These are phyloP conservation scores for Cygnus buccinator DNA, from an alignment of 2,113 vertebrate genomes.

Conservation along the genomic window DNA sequence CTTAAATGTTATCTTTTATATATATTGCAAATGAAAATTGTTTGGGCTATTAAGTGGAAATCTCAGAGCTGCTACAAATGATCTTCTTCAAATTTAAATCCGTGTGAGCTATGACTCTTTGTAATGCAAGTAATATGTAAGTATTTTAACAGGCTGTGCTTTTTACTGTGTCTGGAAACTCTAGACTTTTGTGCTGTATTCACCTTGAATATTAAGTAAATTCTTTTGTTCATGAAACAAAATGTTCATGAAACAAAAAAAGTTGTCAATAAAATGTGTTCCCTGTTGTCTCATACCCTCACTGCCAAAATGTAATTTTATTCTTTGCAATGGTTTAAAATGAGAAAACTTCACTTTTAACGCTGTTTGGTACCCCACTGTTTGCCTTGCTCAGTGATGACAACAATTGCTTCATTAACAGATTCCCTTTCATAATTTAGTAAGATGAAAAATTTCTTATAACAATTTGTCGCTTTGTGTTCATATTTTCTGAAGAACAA, in stretches of 20 bases:
- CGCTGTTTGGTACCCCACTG: rapidly evolving
- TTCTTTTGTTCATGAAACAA: not conserved
- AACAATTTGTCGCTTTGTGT: not conserved
- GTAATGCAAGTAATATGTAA: not conserved
- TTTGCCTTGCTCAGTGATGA: not conserved
- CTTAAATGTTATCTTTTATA: not conserved
- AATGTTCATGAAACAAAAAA: too few relatives aligned
- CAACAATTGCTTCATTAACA: not conserved
- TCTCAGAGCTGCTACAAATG: not conserved
- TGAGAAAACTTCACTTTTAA: not conserved
- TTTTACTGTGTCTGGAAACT: not conserved
- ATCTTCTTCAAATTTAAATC: not conserved
- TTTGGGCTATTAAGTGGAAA: not conserved
- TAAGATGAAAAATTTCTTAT: not conserved
- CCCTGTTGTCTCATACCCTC: not conserved
- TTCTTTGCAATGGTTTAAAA: not conserved
- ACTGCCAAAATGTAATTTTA: not conserved
- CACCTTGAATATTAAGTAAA: not conserved
- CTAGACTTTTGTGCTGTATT: not conserved
- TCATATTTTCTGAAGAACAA: not conserved
- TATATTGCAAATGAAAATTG: not conserved
- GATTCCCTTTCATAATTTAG: not conserved
- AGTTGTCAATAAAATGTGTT: not conserved
- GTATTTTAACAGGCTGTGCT: not conserved
- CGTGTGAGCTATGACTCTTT: not conserved